Conservation (phyloP, 1,140 invertebrate genomes). For the Agraylea sexmaculata region DNA sequence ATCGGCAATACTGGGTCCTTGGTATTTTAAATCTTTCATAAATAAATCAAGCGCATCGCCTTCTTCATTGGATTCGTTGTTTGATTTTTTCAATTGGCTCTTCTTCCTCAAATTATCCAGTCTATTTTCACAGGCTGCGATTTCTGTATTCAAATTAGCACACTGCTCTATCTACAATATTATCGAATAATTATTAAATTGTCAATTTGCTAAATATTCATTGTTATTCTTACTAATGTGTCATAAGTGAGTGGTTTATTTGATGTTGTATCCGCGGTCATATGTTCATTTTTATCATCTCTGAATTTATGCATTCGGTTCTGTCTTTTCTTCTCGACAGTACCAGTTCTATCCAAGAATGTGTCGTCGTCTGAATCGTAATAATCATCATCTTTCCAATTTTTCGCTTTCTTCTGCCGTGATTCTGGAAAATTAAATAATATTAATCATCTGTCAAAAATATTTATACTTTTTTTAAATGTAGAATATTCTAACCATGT, state of each 20-base stretch:
- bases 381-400: slow-evolving; percentile 82
- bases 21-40: slow-evolving; percentile 49
- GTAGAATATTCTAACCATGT: slow-evolving; percentile 25
- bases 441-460: no score
- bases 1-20: slow-evolving; percentile 27
- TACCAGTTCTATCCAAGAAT: slow-evolving; percentile 89
- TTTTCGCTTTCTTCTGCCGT: slow-evolving; percentile 55
- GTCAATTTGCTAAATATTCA: slow-evolving; percentile 3
- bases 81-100: slow-evolving; percentile 22
- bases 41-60: slow-evolving; percentile 57
- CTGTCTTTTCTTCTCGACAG: slow-evolving; percentile 77
- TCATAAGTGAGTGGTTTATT: slow-evolving; percentile 57
- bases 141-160: slow-evolving; percentile 42
- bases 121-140: slow-evolving; percentile 45
- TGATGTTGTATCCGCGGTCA: slow-evolving; percentile 37
- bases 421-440: slow-evolving; percentile 30
- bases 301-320: slow-evolving; percentile 60
- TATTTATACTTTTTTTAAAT: neutral
- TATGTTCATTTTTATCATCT: slow-evolving; percentile 34
- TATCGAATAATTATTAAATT: neutral
- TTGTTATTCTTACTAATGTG: slow-evolving; percentile 48
- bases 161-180: slow-evolving; percentile 55
- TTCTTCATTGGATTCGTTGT: slow-evolving; percentile 32
- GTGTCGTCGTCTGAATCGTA: slow-evolving; percentile 97
- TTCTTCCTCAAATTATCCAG: slow-evolving; percentile 39